Conservation (phyloP, 1,140 invertebrate species). For the Cyphomyrmex costatus region DNA sequence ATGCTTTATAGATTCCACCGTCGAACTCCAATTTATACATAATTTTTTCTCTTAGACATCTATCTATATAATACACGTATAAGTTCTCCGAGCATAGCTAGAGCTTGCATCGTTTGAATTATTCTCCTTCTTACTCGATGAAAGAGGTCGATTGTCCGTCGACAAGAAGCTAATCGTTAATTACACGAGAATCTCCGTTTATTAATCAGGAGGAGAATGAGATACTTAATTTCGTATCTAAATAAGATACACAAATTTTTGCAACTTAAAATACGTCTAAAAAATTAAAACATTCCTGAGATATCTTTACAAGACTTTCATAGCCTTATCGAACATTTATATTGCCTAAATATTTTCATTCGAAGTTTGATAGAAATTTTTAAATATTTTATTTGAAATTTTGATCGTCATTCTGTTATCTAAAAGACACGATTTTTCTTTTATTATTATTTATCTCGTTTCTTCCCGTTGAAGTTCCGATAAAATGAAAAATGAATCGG, state of each 20-base stretch:
- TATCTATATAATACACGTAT: constrained; percentile 71
- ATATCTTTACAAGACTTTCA: not conserved
- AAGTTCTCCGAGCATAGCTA: constrained; percentile 41
- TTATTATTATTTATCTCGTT: not conserved
- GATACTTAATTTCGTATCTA: not conserved
- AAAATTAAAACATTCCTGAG: not conserved
- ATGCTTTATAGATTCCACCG: constrained; percentile 61
- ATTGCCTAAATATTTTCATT: not conserved
- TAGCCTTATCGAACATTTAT: not conserved
- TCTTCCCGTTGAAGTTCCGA: not conserved
- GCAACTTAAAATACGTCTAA: not conserved
- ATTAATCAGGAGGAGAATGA: not conserved
- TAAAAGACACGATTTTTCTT: not conserved
- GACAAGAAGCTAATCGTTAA: constrained; percentile 14
- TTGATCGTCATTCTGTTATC: not conserved
- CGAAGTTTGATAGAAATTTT: not conserved
- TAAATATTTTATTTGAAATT: not conserved
- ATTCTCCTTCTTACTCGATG: not conserved
- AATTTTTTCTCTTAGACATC: constrained; percentile 64
- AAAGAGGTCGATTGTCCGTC: constrained; percentile 13
- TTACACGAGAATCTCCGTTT: not conserved
- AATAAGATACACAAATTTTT: not conserved
- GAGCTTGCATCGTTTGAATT: constrained; percentile 24
- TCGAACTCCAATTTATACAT: constrained; percentile 60
- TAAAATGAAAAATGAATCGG: not conserved